Percentiles rank a stretch among this genome's conserved stretches.
phyloP scores from a whole-genome alignment of 2,888 invertebrate genomes.

The Ametastegia equiseti region DNA sequence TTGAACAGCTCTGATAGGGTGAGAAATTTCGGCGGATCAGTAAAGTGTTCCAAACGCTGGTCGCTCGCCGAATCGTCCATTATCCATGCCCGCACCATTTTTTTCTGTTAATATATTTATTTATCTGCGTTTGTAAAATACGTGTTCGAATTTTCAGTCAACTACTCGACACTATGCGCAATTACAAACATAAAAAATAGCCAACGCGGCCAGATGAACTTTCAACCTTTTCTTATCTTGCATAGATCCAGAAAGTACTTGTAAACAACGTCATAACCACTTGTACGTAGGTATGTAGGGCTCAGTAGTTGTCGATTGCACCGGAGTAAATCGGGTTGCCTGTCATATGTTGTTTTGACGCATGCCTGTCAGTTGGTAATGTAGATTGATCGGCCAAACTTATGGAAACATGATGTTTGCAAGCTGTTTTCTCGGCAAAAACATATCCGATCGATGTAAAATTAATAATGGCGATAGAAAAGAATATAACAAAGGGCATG shows the following conservation, averaged over 20 bases:
- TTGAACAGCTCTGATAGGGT: constrained; percentile 82
- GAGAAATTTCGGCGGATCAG: constrained; percentile 85
- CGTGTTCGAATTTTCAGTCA: neutral
- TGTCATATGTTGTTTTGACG: neutral
- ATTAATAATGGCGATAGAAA: too few species aligned
- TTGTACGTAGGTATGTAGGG: neutral
- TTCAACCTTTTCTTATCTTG: neutral
- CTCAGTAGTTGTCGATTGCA: neutral
- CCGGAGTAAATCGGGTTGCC: neutral
- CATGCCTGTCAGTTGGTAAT: too few species aligned
- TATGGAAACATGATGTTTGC: too few species aligned
- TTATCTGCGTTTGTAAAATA: neutral
- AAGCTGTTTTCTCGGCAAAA: too few species aligned
- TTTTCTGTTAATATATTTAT: constrained; percentile 58
- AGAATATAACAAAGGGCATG: too few species aligned
- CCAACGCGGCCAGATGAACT: neutral
- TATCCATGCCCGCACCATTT: constrained; percentile 93
- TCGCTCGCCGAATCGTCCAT: constrained; percentile 83
- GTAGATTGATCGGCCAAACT: too few species aligned
- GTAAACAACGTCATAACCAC: neutral
- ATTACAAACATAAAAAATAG: neutral
- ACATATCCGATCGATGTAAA: too few species aligned
- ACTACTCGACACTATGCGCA: neutral
- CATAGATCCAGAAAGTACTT: neutral
- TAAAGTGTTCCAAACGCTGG: constrained; percentile 90